Conservation (phyloP, 2,113 vertebrate genomes). For the Amphilophus citrinellus region DNA sequence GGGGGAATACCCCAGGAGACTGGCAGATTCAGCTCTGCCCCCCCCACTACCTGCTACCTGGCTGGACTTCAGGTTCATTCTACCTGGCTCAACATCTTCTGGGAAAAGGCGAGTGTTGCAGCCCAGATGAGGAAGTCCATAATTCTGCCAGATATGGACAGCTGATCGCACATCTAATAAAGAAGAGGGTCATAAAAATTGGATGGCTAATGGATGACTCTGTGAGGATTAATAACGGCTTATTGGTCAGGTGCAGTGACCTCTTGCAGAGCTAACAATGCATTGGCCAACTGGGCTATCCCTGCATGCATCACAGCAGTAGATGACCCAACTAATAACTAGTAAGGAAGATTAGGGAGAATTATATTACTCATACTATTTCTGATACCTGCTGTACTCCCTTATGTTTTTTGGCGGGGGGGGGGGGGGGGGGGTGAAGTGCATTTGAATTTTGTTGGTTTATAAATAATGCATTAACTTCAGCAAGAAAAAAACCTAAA, state of each 20-base stretch:
- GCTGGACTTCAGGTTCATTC: slow-evolving; percentile 46
- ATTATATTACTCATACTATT: not conserved
- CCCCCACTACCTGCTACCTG: slow-evolving; percentile 4
- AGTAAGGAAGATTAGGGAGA: not conserved
- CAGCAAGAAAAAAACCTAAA: slow-evolving; percentile 21
- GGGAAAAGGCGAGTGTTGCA: slow-evolving; percentile 46
- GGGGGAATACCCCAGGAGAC: slow-evolving; percentile 79
- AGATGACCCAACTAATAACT: slow-evolving; percentile 27
- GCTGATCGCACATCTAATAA: slow-evolving; percentile 77
- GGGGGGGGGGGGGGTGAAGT: not conserved
- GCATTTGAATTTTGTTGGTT: slow-evolving; percentile 32
- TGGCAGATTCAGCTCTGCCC: slow-evolving; percentile 64
- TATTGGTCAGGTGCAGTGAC: slow-evolving; percentile 71
- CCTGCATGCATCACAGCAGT: slow-evolving; percentile 18
- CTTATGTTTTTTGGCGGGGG: not conserved
- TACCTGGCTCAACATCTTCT: slow-evolving; percentile 61
- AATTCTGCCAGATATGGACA: slow-evolving; percentile 73
- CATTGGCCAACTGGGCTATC: slow-evolving; percentile 27
- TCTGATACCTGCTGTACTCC: not conserved
- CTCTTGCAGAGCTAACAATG: slow-evolving; percentile 56
- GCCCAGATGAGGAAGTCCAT: slow-evolving; percentile 58
- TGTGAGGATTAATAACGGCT: slow-evolving; percentile 73
- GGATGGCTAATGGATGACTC: slow-evolving; percentile 73
- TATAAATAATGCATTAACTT: slow-evolving; percentile 60
- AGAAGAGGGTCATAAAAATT: slow-evolving; percentile 73